Base-by-base conservation (phyloP, 2,797 vertebrate genomes). In the Xiphorhynchus erythropygius region DNA sequence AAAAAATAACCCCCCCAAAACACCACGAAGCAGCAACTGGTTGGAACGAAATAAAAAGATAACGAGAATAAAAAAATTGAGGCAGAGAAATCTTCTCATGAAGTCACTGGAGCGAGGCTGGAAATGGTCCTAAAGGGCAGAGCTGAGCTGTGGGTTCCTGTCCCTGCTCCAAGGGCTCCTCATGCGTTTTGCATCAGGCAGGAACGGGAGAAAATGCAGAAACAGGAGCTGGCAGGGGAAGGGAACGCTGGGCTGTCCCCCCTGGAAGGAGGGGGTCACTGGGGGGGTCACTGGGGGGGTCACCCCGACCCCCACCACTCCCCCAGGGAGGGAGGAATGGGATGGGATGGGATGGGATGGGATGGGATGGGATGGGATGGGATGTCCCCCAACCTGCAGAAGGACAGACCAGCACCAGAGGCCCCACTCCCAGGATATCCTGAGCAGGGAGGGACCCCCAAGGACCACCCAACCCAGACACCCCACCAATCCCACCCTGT, bases 111-210 rank as follows among this genome's bases (percentile, higher is more conserved):
- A 2, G 21, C 24, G 57, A 52, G 39, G 50, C 41, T 87, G 85
- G 89, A 62, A 93, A 79, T 27, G 39, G 41, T 87, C 78, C 85
- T 78, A 27, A 32, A 56, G 73, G 77, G n/a, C 82, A 27, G 19
- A 78, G 53, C 74, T 8, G 5, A 82, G 80, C 68, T 11, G 1
- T 11, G 81, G 67, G 65, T 13, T 87, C 23, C 88, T 89, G 77
- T 83, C 68, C 91, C 77, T 0, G 33, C 73, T 89, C 91, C 94
- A 83, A 71, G 53, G 71, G 25, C 57, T 93, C 88, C 94, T 79
- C 65, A 63, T 95, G 94, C 77, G 47, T 91, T 95, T 95, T 89
- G 68, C 94, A 93, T 95, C 75, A 93, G 60, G 68, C 77, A 44
- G 37, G 67, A 83, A 91, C 59, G 57, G 85, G 68, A 53, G 50